phyloP scores from a whole-genome alignment of 2,888 invertebrate species.

The Cosmia pyralina region DNA sequence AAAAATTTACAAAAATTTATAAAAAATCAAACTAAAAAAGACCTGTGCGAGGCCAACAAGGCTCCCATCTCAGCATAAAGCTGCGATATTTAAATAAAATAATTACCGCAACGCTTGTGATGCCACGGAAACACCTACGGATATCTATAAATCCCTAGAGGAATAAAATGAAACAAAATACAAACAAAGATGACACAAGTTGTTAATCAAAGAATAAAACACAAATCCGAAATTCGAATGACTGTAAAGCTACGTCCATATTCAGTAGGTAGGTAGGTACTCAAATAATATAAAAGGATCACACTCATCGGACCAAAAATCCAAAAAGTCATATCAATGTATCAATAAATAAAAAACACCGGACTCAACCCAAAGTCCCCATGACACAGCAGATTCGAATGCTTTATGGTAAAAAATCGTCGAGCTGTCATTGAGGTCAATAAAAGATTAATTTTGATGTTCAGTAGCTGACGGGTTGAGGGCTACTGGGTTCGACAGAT shows the following conservation, averaged over 20 bases:
- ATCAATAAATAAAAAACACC: conserved; percentile 52
- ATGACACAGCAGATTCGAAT: conserved; percentile 47
- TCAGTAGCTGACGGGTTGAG: conserved; percentile 46
- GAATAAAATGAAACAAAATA: no score
- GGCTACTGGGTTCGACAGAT: conserved; percentile 53
- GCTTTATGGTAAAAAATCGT: conserved; percentile 52
- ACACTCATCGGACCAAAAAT: conserved; percentile 37
- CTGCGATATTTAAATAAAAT: no score
- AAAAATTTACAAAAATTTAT: no score
- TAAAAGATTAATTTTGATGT: conserved; percentile 63
- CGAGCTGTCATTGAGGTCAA: conserved; percentile 57
- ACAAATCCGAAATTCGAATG: background rate
- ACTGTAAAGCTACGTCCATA: no score
- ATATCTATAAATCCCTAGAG: no score
- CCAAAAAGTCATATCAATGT: conserved; percentile 43
- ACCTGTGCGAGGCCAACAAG: no score
- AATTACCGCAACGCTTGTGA: no score
- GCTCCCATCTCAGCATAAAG: no score
- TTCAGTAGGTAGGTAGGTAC: conserved; percentile 19
- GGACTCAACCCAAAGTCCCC: conserved; percentile 28
- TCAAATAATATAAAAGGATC: conserved; percentile 37
- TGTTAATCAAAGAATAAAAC: background rate
- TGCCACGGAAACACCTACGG: no score
- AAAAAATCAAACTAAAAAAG: no score
- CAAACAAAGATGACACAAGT: background rate